Base-by-base conservation (phyloP, 2,113 vertebrate species). In the Aegotheles bennettii region DNA sequence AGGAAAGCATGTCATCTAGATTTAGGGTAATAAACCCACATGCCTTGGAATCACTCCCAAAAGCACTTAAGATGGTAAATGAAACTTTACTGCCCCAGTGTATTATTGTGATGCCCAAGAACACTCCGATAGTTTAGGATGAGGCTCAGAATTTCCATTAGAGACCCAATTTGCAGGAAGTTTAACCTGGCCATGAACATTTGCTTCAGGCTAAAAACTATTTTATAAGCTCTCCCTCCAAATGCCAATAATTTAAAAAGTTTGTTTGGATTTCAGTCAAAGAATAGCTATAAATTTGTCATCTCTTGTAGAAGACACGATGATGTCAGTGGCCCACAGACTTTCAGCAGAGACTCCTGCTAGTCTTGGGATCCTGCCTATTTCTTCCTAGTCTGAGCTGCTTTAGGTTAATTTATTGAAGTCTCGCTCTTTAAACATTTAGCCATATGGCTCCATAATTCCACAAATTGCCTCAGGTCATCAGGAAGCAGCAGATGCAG, bases 111-210 rank as follows among this genome's bases (percentile, higher is more conserved):
- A 69, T 96, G 94, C 93, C 94, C 93, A 48, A 89, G 70, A 95
- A 89, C 84, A 82, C 6, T 4, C 43, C 0, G 5, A 84, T 38
- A 53, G n/a, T 8, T 94, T 53, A 73, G 53, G 89, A 87, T 50
- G 77, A 92, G 70, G 89, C 78, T 94, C 93, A 93, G 65, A 91
- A 94, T 95, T 97, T 95, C 96, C 93, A 96, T 87, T 42, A 89
- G 57, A 91, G 45, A 89, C 36, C 65, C 3, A 40, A 33, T 91
- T 68, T 91, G 74, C 81, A 95, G 89, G 89, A 95, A 91, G 95
- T 95, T 97, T 91, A 69, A 69, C 74, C 95, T 95, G 93, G 95
- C 94, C 70, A 79, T 8, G 61, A 84, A 61, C 14, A 71, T 50
- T 61, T 87, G 84, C 93, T 82, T 69, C 45, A 94, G 87, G 94